Conservation (phyloP, 2,888 invertebrate genomes). For the Perithous albicinctus region DNA sequence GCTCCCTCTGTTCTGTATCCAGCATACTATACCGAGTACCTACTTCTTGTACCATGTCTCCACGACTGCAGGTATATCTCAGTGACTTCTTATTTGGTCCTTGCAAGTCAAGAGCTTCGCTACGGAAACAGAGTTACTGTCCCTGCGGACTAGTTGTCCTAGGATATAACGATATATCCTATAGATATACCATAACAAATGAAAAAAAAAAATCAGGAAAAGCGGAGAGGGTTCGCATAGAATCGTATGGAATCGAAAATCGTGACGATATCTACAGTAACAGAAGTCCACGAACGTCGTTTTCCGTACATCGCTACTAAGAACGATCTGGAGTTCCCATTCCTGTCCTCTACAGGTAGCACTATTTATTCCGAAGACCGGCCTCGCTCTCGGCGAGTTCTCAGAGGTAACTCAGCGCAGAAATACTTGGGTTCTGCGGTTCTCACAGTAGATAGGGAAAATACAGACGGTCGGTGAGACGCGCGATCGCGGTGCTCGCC, state of each 20-base stretch:
- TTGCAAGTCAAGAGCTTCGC: conserved; percentile 40
- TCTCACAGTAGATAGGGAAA: conserved; percentile 62
- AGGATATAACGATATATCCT: conserved; percentile 17
- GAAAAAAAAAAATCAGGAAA: conserved; percentile 1
- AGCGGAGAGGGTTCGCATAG: conserved; percentile 7
- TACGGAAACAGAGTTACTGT: conserved; percentile 1
- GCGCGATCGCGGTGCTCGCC: conserved; percentile 27
- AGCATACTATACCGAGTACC: neutral
- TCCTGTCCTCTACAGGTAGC: conserved; percentile 27
- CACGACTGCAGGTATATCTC: conserved; percentile 18
- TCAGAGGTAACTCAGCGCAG: conserved; percentile 37
- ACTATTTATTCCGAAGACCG: conserved; percentile 32
- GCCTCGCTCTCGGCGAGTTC: conserved; percentile 38
- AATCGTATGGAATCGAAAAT: conserved; percentile 61
- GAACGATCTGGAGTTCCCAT: conserved; percentile 32
- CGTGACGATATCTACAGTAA: conserved; percentile 55
- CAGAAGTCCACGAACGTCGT: conserved; percentile 35
- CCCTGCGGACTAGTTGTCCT: conserved; percentile 29
- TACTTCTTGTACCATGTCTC: conserved; percentile 25
- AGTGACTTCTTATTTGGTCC: conserved; percentile 55
- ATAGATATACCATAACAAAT: neutral
- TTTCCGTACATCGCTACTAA: conserved; percentile 31
- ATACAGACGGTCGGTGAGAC: conserved; percentile 31
- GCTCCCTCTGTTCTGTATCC: neutral
- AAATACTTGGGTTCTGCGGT: conserved; percentile 57